A percentile compares a stretch with the other conserved stretches of the same genome.
Conservation (phyloP, 1,140 invertebrate species). For the Neocloeon triangulifer region DNA sequence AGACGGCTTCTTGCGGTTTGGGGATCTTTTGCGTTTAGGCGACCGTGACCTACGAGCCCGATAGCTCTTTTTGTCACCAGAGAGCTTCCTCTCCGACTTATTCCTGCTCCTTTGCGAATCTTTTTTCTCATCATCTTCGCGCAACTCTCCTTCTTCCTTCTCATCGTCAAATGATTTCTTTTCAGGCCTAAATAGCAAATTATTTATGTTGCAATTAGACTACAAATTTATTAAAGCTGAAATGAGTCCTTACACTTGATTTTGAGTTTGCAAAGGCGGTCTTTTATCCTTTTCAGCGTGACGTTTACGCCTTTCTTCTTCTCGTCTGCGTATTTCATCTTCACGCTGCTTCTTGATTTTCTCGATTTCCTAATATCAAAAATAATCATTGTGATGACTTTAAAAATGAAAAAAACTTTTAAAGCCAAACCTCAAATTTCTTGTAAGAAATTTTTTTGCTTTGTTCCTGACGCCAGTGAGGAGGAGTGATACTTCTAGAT, state of each 20-base stretch:
- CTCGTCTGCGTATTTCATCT: slow-evolving; percentile 31
- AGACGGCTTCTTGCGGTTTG: no score
- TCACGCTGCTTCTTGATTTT: slow-evolving; percentile 32
- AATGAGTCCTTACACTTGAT: slow-evolving; percentile 18
- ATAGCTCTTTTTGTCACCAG: no score
- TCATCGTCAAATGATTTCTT: slow-evolving; percentile 11
- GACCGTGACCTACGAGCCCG: no score
- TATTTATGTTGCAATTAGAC: slow-evolving; percentile 7
- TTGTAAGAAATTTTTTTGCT: slow-evolving; percentile 56
- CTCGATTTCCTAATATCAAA: slow-evolving; percentile 41
- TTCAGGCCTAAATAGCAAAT: slow-evolving; percentile 2
- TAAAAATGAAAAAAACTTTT: slow-evolving; percentile 2
- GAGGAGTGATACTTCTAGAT: slow-evolving; percentile 62
- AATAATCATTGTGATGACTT: background rate
- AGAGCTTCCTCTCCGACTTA: no score
- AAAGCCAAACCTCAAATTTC: slow-evolving; percentile 43
- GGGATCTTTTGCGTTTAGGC: no score
- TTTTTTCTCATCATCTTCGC: slow-evolving; percentile 6
- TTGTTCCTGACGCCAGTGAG: slow-evolving; percentile 75
- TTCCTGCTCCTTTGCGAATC: no score
- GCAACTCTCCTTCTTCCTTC: slow-evolving; percentile 10
- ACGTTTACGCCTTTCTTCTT: slow-evolving; percentile 29
- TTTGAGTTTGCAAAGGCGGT: slow-evolving; percentile 14
- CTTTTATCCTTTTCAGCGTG: slow-evolving; percentile 24
- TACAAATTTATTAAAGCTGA: slow-evolving; percentile 12